Evolutionary conservation across 2,888 invertebrate genomes (phyloP), one percentile per base, ranked within the genome.

Genomic region (Orthonevra nobilis): DNA sequence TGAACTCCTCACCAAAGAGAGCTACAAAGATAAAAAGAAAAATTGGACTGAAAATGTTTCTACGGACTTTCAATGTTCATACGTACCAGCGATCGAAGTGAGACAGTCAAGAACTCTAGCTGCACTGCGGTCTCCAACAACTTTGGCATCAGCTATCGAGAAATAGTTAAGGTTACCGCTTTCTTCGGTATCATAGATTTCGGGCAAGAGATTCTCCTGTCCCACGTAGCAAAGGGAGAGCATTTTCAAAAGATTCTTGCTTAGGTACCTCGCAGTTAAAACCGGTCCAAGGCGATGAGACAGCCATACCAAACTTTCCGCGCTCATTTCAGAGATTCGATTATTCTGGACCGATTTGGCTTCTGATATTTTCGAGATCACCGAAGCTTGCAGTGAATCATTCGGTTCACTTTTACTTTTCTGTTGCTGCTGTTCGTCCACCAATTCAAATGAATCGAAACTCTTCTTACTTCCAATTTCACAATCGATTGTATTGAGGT

Each of bases 231-330:
- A 99, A 2, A 98, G 89, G 0, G 97, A 96, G 56, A 99, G 89
- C 96, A 99, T 97, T 85, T 97, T 93, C 7, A 99, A 90, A 81
- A 99, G 90, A 90, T 98, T 98, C 72, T 96, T 92, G 0, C 97
- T 95, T 20, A 99, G 91, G 89, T 96, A 94, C 82, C 96, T 93
- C 34, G 98, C 96, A 0, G 97, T 97, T 17, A 99, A 90, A 44
- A 98, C 96, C 0, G 99, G 98, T 0, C 99, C 99, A 12, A 99
- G 89, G 81, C 97, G 92, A 89, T 97, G 96, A 0, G 97, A 94
- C 69, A 99, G 86, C 98, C 98, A 98, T 74, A 96, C 93, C 0
- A 97, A 89, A 84, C 96, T 96, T 85, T 96, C 96, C 0, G 93
- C 92, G 85, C 95, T 95, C 93, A 96, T 95, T 85, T 96, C 96